These are phyloP conservation scores for Xestia xanthographa DNA, from an alignment of 2,888 invertebrate genomes.

Conservation along the genomic window DNA sequence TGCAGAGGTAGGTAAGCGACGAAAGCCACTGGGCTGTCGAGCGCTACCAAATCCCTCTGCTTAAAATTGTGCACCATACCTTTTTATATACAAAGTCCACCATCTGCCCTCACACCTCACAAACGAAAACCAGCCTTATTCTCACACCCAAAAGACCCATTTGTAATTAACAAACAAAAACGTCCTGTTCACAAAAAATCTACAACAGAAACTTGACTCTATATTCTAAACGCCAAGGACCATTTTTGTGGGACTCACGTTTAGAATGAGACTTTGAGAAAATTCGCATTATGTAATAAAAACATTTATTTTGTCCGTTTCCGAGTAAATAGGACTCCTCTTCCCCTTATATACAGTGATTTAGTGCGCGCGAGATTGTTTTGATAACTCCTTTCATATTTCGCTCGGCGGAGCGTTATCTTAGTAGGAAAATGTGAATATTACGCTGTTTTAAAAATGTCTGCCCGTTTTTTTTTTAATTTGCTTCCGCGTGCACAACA, in stretches of 20 bases:
- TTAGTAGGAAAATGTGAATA: slow-evolving; percentile 86
- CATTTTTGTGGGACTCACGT: slow-evolving; percentile 61
- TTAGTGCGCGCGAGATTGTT: slow-evolving; percentile 90
- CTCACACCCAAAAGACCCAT: slow-evolving; percentile 59
- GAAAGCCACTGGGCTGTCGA: slow-evolving; percentile 76
- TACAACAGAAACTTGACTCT: slow-evolving; percentile 71
- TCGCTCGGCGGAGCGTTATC: slow-evolving; percentile 87
- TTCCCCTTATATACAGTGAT: slow-evolving; percentile 90
- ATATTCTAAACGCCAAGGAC: slow-evolving; percentile 64
- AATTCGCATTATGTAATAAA: slow-evolving; percentile 90
- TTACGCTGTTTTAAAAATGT: slow-evolving; percentile 79
- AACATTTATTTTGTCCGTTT: slow-evolving; percentile 90
- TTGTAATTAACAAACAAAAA: slow-evolving; percentile 63
- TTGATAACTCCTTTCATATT: slow-evolving; percentile 90
- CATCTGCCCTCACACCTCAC: slow-evolving; percentile 72
- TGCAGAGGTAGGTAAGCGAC: slow-evolving; percentile 69
- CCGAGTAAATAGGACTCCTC: slow-evolving; percentile 88
- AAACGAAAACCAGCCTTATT: slow-evolving; percentile 73
- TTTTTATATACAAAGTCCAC: slow-evolving; percentile 85
- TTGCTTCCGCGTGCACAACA: slow-evolving; percentile 58
- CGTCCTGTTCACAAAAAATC: slow-evolving; percentile 58
- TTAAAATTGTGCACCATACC: slow-evolving; percentile 89
- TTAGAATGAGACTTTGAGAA: slow-evolving; percentile 86
- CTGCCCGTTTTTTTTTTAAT: slow-evolving; percentile 68
- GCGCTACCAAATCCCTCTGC: slow-evolving; percentile 87